These are phyloP conservation scores for Andrena minutula DNA, from an alignment of 2,888 invertebrate species.

Conservation along the genomic window DNA sequence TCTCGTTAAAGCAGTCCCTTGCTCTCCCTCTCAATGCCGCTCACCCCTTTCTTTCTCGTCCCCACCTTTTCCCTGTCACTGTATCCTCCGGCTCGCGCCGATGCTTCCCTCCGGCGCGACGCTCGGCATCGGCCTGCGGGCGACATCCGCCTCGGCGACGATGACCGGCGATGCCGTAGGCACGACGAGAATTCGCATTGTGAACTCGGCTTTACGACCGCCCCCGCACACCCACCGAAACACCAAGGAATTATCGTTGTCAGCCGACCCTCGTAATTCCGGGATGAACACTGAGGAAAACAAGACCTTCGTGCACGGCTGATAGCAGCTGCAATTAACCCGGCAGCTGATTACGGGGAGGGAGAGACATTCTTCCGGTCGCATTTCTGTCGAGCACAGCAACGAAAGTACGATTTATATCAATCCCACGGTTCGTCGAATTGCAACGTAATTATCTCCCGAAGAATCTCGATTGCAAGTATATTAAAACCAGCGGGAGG, in stretches of 20 bases:
- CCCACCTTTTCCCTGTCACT: constrained; percentile 18
- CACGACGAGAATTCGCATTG: constrained; percentile 68
- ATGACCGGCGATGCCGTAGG: constrained; percentile 53
- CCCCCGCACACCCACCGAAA: constrained; percentile 56
- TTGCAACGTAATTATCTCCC: too few relatives aligned
- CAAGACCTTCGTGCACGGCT: constrained; percentile 59
- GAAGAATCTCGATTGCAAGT: too few relatives aligned
- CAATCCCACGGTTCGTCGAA: too few relatives aligned
- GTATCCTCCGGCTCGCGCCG: constrained; percentile 19
- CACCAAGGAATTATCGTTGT: constrained; percentile 70
- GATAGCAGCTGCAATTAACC: constrained; percentile 67
- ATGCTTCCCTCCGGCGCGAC: constrained; percentile 34
- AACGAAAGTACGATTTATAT: constrained; percentile 6
- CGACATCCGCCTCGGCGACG: constrained; percentile 46
- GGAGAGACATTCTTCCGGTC: neutral
- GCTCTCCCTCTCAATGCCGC: constrained; percentile 30
- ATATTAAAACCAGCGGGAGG: too few relatives aligned
- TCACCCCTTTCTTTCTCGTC: constrained; percentile 18
- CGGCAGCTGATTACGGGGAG: constrained; percentile 60
- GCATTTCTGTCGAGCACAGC: neutral
- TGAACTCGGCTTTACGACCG: constrained; percentile 69
- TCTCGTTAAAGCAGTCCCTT: constrained; percentile 63
- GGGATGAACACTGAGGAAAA: constrained; percentile 69
- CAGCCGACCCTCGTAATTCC: constrained; percentile 72
- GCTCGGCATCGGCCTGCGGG: constrained; percentile 29